phyloP scores from a whole-genome alignment of 2,888 invertebrate genomes.

The Drosophila subsilvestris region DNA sequence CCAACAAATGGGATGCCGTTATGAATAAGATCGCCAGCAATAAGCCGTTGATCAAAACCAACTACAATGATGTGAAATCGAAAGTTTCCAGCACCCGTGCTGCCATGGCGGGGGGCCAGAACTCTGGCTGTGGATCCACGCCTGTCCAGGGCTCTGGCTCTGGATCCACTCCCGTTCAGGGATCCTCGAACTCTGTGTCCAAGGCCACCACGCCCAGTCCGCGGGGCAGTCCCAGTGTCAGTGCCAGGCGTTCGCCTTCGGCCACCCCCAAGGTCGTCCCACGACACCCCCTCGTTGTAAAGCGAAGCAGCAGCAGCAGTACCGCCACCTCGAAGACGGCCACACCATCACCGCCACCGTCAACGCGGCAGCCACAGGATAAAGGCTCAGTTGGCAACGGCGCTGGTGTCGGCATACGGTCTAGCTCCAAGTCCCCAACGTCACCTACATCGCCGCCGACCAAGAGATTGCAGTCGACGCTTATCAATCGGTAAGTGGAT shows the following conservation, averaged over 20 bases:
- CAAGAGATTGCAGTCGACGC: constrained; percentile 58
- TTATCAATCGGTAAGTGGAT: constrained; percentile 80
- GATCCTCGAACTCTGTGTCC: neutral
- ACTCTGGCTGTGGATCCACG: constrained; percentile 17
- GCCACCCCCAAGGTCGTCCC: constrained; percentile 54
- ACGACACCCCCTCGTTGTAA: constrained; percentile 33
- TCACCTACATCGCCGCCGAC: constrained; percentile 61
- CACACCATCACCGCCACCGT: constrained; percentile 45
- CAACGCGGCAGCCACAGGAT: constrained; percentile 78
- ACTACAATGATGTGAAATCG: constrained; percentile 94
- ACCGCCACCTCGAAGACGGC: constrained; percentile 18
- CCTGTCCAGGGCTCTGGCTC: constrained; percentile 3
- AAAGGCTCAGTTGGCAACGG: constrained; percentile 68
- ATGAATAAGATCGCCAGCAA: constrained; percentile 92
- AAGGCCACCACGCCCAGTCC: constrained; percentile 44
- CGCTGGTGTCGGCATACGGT: constrained; percentile 35
- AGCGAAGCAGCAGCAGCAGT: constrained; percentile 41
- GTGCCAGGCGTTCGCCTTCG: constrained; percentile 60
- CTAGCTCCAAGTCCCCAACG: constrained; percentile 56
- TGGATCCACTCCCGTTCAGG: constrained; percentile 21
- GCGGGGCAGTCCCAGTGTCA: constrained; percentile 54
- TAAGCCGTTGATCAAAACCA: constrained; percentile 86
- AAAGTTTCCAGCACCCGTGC: constrained; percentile 87
- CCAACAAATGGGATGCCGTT: constrained; percentile 91
- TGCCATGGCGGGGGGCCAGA: constrained; percentile 36